Base-by-base conservation (phyloP, 2,888 invertebrate species). In the Melangyna quadrimaculata region DNA sequence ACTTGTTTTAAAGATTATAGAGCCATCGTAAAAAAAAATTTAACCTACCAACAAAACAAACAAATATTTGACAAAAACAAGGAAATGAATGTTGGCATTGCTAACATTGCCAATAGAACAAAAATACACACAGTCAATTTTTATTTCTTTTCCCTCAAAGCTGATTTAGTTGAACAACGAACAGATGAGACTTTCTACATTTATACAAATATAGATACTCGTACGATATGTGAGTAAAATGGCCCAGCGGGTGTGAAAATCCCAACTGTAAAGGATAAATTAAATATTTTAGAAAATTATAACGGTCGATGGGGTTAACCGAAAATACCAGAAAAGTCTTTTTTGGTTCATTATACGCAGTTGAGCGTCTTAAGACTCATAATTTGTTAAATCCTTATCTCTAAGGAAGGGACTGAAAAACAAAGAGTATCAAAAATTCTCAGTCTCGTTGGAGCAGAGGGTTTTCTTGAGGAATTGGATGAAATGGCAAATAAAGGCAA, bases 211-310 rank as follows among this genome's bases (percentile, higher is more conserved):
- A n/a, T n/a, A n/a, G n/a, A n/a, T n/a, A n/a, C n/a, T n/a, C n/a
- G n/a, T n/a, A n/a, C n/a, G n/a, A n/a, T n/a, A n/a, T n/a, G n/a
- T n/a, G n/a, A n/a, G n/a, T n/a, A n/a, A n/a, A n/a, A n/a, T n/a
- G n/a, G n/a, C n/a, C 51, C n/a, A 9, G n/a, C n/a, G 51, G 51
- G 51, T 67, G 32, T 45, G 12, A 7, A 51, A 51, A 51, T 67
- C 35, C 67, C 48, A 48, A 51, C 22, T 67, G 35, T 35, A n/a
- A 67, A 51, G 51, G 51, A 29, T 51, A 67, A 51, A 67, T 67
- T 67, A 67, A 67, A 51, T 67, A 67, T 67, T n/a, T 51, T 17
- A 51, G 67, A 32, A 51, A 24, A 67, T 67, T 67, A 51, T 67
- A 67, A 35, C 67, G 22, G 35, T 35, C 51, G 12, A 67, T n/a